Percentiles rank a stretch among this genome's conserved stretches.
phyloP scores from a whole-genome alignment of 1,140 invertebrate species.

The Teleogryllus occipitalis region DNA sequence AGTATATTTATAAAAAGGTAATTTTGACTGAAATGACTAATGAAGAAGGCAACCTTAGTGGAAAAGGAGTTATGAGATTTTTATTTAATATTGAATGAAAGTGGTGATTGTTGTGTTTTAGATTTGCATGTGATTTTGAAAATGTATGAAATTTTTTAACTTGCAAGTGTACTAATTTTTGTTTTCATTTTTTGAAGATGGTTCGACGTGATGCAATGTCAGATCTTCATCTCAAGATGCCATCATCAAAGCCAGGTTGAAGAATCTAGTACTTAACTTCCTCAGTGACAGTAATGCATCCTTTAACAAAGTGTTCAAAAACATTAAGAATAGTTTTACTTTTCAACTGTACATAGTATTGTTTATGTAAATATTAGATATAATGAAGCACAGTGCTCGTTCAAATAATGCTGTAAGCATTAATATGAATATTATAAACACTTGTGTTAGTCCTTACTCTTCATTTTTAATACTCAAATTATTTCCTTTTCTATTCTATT shows the following conservation, averaged over 20 bases:
- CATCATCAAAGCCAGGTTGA: conserved; percentile 20
- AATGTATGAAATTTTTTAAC: background rate
- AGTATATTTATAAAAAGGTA: too few species aligned
- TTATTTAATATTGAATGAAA: too few species aligned
- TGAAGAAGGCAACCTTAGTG: too few species aligned
- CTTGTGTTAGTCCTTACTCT: background rate
- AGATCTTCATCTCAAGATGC: conserved; percentile 18
- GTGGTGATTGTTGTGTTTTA: too few species aligned
- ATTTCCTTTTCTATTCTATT: background rate
- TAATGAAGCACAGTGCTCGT: background rate
- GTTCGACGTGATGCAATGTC: conserved; percentile 15
- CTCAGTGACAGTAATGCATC: background rate
- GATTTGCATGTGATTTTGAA: background rate
- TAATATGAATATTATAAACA: background rate
- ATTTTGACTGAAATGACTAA: too few species aligned
- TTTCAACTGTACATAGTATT: background rate
- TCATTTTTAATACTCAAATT: background rate
- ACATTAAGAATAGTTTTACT: background rate
- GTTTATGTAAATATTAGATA: background rate
- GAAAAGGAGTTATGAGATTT: too few species aligned
- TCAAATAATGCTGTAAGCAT: background rate
- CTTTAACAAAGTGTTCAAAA: background rate
- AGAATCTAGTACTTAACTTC: conserved; percentile 7
- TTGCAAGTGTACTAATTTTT: background rate
- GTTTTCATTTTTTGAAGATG: conserved; percentile 8